These are phyloP conservation scores for Amphiura filiformis DNA, from an alignment of 35 echinoderm and acorn worm species.

Conservation along the genomic window DNA sequence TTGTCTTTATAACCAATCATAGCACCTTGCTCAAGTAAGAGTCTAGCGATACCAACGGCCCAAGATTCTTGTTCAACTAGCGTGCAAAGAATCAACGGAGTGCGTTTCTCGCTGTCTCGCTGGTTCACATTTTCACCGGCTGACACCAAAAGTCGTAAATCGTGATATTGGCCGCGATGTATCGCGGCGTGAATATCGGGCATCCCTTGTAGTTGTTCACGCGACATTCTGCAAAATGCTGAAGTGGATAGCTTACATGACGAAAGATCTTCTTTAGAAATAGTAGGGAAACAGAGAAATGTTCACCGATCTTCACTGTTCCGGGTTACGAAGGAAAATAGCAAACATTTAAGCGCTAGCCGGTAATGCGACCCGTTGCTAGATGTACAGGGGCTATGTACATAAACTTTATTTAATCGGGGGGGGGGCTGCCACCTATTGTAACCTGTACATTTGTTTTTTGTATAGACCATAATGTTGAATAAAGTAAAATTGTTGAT, in stretches of 20 bases:
- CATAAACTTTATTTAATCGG: too few species aligned
- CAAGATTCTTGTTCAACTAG: slow-evolving; percentile 69
- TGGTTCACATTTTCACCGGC: slow-evolving; percentile 54
- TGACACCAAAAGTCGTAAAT: slow-evolving; percentile 56
- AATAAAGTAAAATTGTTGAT: too few species aligned
- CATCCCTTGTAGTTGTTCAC: background rate
- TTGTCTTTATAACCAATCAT: slow-evolving; percentile 67
- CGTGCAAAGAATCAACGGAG: slow-evolving; percentile 65
- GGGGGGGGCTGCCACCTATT: too few species aligned
- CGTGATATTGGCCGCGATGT: slow-evolving; percentile 67
- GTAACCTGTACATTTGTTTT: too few species aligned
- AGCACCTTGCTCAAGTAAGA: slow-evolving; percentile 73
- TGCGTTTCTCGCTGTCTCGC: slow-evolving; percentile 39
- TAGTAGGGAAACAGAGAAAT: too few species aligned
- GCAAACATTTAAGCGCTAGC: too few species aligned
- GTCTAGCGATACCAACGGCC: slow-evolving; percentile 82
- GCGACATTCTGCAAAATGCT: too few species aligned
- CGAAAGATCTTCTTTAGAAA: too few species aligned
- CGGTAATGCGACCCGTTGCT: too few species aligned
- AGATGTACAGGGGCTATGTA: too few species aligned
- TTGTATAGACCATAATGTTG: too few species aligned
- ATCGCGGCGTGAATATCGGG: slow-evolving; percentile 74
- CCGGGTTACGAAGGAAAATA: background rate
- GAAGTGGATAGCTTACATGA: too few species aligned
- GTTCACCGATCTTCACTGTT: background rate